Base-by-base conservation (phyloP, 2,888 invertebrate species). In the Zootermopsis nevadensis region DNA sequence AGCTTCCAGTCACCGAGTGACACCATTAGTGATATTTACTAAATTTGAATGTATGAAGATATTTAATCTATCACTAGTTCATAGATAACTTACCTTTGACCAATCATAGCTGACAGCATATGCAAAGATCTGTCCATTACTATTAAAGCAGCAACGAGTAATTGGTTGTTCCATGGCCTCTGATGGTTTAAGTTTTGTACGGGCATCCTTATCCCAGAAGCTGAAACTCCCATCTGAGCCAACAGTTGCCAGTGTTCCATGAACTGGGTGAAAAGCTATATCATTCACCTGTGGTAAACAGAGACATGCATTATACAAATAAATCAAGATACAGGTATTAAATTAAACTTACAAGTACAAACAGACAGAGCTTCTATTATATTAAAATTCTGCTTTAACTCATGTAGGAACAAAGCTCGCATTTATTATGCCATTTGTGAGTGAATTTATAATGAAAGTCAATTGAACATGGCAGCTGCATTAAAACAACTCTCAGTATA, bases 191-290 rank as follows among this genome's bases (percentile, higher is more conserved):
- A 99, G 92, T 90, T 99, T 99, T 82, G 99, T 99, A 84, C 99
- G 93, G 4, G 99, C 98, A 91, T 99, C 99, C 91, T 99, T 99
- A 91, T 99, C 99, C 99, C 99, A 99, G 91, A 98, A 99, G 87
- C 97, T 97, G 90, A 97, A 99, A 19, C 97, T 94, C 24, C 99
- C 99, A 90, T 99, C 99, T 24, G 98, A 97, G 33, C 99, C 99
- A 55, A 98, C 98, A 0, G 99, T 99, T 8, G 98, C 97, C 87
- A 99, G 91, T 72, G 99, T 99, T 31, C 98, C 98, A 91, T 99
- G 99, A 77, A 94, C 91, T 24, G 99, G 99, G 91, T 99, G 99
- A 91, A 99, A 99, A 82, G 97, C 96, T 85, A 98, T 95, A 89
- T 97, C 97, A 90, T 99, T 98, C 30, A 98, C 93, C 93, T 93